A percentile compares a stretch with the other conserved stretches of the same genome.
These are phyloP conservation scores for Phocoena sinus DNA, from an alignment of 2,113 vertebrate genomes.

Conservation along the genomic window DNA sequence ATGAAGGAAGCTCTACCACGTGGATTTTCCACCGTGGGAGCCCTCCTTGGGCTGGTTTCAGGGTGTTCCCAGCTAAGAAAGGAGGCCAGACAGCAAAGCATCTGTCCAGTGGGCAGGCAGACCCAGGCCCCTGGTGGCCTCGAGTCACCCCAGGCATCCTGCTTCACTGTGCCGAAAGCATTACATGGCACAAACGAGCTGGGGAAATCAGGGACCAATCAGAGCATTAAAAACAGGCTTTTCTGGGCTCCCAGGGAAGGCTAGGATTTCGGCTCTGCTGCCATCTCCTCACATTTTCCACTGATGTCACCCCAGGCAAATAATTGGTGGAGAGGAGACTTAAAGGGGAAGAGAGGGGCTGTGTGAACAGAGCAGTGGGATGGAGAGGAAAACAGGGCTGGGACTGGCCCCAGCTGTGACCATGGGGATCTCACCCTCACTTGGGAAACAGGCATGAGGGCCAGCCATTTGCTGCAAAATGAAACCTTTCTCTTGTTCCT, in stretches of 20 bases:
- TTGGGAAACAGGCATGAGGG: not conserved
- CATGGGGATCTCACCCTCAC: not conserved
- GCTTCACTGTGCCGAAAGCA: slow-evolving; percentile 29
- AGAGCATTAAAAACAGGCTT: slow-evolving; percentile 66
- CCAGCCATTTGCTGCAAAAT: not conserved
- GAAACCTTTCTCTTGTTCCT: not conserved
- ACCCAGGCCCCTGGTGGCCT: slow-evolving; percentile 17
- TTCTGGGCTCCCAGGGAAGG: slow-evolving; percentile 56
- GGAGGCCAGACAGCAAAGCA: not conserved
- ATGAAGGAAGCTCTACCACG: not conserved
- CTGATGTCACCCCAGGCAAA: slow-evolving; percentile 65
- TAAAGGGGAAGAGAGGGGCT: slow-evolving; percentile 31
- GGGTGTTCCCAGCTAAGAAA: not conserved
- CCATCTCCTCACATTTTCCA: slow-evolving; percentile 71
- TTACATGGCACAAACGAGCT: slow-evolving; percentile 45
- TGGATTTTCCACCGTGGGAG: not conserved
- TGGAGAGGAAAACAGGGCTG: not conserved
- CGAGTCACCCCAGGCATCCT: not conserved
- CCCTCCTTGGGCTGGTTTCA: not conserved
- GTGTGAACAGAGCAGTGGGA: not conserved
- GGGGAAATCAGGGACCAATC: slow-evolving; percentile 63
- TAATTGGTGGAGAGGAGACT: slow-evolving; percentile 57
- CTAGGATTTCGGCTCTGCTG: slow-evolving; percentile 57
- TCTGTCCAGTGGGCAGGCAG: not conserved
- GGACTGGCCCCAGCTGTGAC: not conserved